Evolutionary conservation across 2,888 invertebrate species (phyloP).

Genomic region (Notodonta dromedarius): DNA sequence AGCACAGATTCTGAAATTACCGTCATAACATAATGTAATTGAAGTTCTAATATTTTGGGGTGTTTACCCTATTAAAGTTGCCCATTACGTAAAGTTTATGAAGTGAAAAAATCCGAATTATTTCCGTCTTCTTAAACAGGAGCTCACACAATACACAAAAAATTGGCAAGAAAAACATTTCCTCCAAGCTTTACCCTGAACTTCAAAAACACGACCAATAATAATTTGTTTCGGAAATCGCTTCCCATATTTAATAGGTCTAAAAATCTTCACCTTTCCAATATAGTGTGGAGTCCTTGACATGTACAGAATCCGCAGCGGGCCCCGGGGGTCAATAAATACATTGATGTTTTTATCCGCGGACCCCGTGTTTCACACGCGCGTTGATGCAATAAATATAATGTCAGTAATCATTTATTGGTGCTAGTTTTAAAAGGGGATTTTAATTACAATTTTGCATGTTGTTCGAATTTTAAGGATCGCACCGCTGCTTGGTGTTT

Average conservation of each 20-base stretch:
- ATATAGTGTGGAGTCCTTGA: constrained; percentile 1
- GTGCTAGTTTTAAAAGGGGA: background rate
- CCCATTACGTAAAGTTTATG: too few relatives aligned
- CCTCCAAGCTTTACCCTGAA: background rate
- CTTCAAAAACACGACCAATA: background rate
- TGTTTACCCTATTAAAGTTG: too few relatives aligned
- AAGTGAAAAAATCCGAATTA: too few relatives aligned
- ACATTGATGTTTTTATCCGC: constrained; percentile 1
- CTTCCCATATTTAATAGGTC: background rate
- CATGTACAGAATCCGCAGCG: background rate
- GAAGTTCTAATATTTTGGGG: too few relatives aligned
- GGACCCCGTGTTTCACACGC: background rate
- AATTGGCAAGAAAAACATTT: background rate
- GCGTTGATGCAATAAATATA: background rate
- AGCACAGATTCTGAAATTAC: too few relatives aligned
- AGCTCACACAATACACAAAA: too few relatives aligned
- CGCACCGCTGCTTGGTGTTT: background rate
- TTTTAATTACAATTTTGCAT: background rate
- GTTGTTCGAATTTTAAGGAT: background rate
- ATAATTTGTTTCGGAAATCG: background rate
- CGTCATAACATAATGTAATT: too few relatives aligned
- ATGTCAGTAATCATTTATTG: background rate
- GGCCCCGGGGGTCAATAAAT: constrained; percentile 1
- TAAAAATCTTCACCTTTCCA: constrained; percentile 2
- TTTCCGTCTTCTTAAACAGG: too few relatives aligned